Percentiles rank a stretch among this genome's conserved stretches.
phyloP scores from a whole-genome alignment of 2,797 vertebrate genomes.

The Chiroxiphia lanceolata region DNA sequence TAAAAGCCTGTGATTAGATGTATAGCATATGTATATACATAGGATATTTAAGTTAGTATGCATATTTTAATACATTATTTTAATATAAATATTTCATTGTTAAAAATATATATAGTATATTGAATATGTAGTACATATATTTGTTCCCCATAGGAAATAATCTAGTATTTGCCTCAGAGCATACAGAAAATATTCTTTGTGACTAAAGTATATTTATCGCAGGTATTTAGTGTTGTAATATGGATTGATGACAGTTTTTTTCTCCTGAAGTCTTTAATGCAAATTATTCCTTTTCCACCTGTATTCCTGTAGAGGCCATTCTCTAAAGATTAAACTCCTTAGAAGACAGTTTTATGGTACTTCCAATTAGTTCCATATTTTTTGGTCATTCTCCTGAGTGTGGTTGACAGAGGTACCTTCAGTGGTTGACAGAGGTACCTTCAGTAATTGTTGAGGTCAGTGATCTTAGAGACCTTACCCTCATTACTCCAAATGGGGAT shows the following conservation, averaged over 20 bases:
- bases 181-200: not conserved
- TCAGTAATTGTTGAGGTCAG: not conserved
- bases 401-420: not conserved
- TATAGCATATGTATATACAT: not conserved
- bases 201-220: not conserved
- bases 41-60: not conserved
- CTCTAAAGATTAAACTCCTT: not conserved
- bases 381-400: not conserved
- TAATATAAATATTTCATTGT: not conserved
- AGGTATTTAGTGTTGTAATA: not conserved
- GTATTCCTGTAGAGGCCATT: not conserved
- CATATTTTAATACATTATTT: not conserved
- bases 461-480: not conserved
- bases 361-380: not conserved
- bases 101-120: not conserved
- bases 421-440: not conserved
- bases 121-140: not conserved
- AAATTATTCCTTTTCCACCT: not conserved
- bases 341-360: not conserved
- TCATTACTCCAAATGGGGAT: not conserved
- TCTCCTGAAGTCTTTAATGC: not conserved
- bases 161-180: fast-evolving
- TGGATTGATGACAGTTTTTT: fast-evolving
- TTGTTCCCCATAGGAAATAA: not conserved
- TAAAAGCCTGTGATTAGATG: not conserved